Conservation (phyloP, 2,113 vertebrate species). For the Mixornis gularis region DNA sequence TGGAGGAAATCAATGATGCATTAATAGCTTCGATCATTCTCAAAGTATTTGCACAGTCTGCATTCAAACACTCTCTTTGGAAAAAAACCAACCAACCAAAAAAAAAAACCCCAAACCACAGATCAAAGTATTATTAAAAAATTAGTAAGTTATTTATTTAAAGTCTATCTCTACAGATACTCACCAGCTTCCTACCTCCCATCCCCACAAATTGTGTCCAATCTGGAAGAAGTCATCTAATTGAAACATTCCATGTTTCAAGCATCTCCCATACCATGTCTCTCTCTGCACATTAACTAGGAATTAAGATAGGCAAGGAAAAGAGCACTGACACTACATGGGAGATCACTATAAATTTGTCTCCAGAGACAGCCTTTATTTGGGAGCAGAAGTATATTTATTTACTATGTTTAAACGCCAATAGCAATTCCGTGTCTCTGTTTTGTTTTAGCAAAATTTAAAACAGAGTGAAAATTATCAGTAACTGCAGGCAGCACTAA, state of each 20-base stretch:
- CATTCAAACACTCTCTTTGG: not conserved
- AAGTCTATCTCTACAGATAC: not conserved
- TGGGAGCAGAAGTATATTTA: not conserved
- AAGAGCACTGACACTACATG: not conserved
- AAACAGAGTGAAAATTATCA: not conserved
- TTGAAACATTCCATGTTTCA: not conserved
- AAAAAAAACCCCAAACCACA: not conserved
- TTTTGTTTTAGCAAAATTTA: not conserved
- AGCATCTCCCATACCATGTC: rapidly evolving
- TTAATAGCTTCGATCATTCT: constrained; percentile 12
- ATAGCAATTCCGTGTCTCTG: not conserved
- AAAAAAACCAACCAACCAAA: not conserved
- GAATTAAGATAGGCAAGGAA: not conserved
- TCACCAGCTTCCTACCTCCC: not conserved
- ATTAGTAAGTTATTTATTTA: not conserved
- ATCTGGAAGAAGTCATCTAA: not conserved
- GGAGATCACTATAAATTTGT: not conserved
- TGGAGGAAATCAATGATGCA: constrained; percentile 4
- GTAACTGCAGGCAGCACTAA: not conserved
- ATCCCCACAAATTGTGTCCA: not conserved
- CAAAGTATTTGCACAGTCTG: not conserved
- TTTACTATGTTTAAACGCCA: not conserved
- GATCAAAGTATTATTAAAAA: not conserved
- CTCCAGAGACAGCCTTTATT: not conserved
- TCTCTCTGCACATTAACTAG: not conserved